Conservation (phyloP, 2,888 invertebrate genomes). For the Bellardia bayeri region DNA sequence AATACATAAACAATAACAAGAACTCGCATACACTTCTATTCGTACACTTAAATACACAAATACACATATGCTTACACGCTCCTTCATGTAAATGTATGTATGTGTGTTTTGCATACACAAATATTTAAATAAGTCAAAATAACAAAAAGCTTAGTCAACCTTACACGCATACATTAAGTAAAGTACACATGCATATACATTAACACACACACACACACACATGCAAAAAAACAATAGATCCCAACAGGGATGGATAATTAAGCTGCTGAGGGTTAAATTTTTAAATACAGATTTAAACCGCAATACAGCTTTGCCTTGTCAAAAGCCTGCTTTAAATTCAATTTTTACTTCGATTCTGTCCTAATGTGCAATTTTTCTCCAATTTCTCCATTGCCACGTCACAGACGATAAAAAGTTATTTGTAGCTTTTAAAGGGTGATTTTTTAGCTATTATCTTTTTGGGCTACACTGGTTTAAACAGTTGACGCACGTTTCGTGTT, state of each 20-base stretch:
- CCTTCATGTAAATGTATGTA: not conserved
- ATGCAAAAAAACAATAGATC: not conserved
- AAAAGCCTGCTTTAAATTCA: too few species aligned
- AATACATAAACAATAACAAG: slow-evolving; percentile 39
- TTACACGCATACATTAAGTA: slow-evolving; percentile 45
- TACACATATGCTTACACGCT: not conserved
- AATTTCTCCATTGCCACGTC: too few species aligned
- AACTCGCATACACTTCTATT: slow-evolving; percentile 1
- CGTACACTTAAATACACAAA: not conserved
- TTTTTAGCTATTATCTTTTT: too few species aligned
- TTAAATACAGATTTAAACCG: too few species aligned
- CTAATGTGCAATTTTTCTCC: too few species aligned
- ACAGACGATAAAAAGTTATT: too few species aligned
- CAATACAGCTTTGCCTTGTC: too few species aligned
- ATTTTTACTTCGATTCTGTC: too few species aligned
- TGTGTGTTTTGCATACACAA: slow-evolving; percentile 66
- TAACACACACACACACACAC: not conserved
- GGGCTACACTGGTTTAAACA: too few species aligned
- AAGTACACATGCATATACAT: not conserved
- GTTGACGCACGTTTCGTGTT: too few species aligned
- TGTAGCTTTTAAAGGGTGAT: too few species aligned
- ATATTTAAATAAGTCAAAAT: slow-evolving; percentile 59
- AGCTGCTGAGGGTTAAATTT: too few species aligned
- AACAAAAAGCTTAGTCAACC: slow-evolving; percentile 55
- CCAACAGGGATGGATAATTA: not conserved